Evolutionary conservation across 2,797 vertebrate genomes (phyloP), one percentile per base, ranked within the genome.

Genomic region (Fistularia commersonii): DNA sequence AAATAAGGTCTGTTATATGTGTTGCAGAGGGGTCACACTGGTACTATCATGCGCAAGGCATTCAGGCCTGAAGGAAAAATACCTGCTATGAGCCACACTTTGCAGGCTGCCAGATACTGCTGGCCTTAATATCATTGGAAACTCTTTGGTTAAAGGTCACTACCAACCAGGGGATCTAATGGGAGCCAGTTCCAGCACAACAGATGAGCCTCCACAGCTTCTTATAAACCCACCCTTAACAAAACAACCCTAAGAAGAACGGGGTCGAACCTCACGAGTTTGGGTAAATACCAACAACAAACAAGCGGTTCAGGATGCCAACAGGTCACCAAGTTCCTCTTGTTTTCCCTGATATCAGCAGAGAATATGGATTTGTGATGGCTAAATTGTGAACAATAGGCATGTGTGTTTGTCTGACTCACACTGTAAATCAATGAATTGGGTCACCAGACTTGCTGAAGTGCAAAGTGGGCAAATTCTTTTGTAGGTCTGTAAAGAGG

Each of bases 71-170:
- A 47, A 43, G 31, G 61, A 61, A 66, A 44, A 60, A 61, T 50
- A 56, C 46, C 48, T 59, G 43, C 43, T 44, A 31, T 9, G 51
- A 73, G 69, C 69, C 67, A 64, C 62, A 41, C 8, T 1, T 10
- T n/a, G 5, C 45, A 7, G 45, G 37, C 55, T 50, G 76, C 69
- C 76, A 64, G 45, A 47, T 37, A 38, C 46, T 37, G 46, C 8
- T 33, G 56, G 57, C 52, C 64, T 55, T 60, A 8, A 10, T 62
- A 45, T 76, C 57, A 66, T 60, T 72, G 73, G 76, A 83, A 82
- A 77, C 47, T 37, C 64, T 71, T 51, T 48, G 39, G 47, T 37
- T 43, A 79, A 83, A 85, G 78, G 75, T 78, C 79, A 80, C 39
- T 3, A 35, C 54, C 33, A 42, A 44, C 42, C 39, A 1, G 11